Evolutionary conservation across 2,888 invertebrate species (phyloP), one percentile per base, ranked within the genome.

Genomic region (Drosophila crucigera): DNA sequence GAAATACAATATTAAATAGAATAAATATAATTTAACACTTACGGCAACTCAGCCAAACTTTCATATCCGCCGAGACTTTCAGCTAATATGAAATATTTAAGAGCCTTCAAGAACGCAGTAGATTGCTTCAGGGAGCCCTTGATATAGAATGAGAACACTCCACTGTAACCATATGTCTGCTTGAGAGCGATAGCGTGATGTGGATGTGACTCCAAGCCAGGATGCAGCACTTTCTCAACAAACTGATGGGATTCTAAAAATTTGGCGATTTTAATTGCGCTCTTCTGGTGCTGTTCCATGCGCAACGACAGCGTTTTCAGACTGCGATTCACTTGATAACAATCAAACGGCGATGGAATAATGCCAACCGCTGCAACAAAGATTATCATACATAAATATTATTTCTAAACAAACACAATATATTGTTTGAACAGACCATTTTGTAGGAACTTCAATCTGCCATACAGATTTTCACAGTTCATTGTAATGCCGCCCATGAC

Each of bases 21-120:
- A 16, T 39, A 25, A 19, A 19, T 37, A n/a, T 10, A 3, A n/a
- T 14, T 50, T 16, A 16, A 2, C 73, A 95, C 96, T 95, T 94
- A 97, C 97, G 99, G 99, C 80, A 99, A 94, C 94, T 99, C 98
- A 4, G 98, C 97, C 78, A 99, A 95, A 92, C 98, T 98, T 92
- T 99, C 99, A 90, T 96, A 98, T 66, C 99, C 99, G 58, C 99
- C 99, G 72, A 99, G 95, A 91, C 98, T 99, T 92, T 99, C 99
- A 6, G 99, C 99, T 61, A 98, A 93, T 1, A 95, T 96, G 93
- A 99, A 98, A 31, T 98, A 85, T 94, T 97, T 96, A 37, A 98
- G 94, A 9, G 95, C 93, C 81, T 95, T 95, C 30, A 98, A 94
- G 91, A 99, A 97, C 65, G 94, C 96, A 67, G 94, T 94, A 0